Percentiles rank a stretch among this genome's conserved stretches.
These are phyloP conservation scores for Rutilus rutilus DNA, from an alignment of 2,113 vertebrate genomes.

Conservation along the genomic window DNA sequence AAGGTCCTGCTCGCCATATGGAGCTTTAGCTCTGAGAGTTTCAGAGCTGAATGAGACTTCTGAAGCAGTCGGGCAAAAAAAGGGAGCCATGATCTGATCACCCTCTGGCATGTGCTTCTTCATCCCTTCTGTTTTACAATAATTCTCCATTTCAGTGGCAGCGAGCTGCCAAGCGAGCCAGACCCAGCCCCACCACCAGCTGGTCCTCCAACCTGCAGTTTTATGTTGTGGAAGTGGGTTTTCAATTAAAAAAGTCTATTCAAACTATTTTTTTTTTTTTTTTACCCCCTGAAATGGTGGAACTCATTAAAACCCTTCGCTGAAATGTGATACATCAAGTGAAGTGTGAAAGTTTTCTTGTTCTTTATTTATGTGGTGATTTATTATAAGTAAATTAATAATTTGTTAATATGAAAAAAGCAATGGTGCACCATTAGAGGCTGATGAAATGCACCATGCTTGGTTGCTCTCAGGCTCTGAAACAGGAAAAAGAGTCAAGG, in stretches of 20 bases:
- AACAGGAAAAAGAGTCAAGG: conserved; percentile 8
- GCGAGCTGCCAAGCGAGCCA: conserved; percentile 44
- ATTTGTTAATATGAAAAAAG: conserved; percentile 16
- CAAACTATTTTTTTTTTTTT: conserved; percentile 27
- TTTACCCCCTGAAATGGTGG: conserved; percentile 13
- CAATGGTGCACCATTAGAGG: conserved; percentile 9
- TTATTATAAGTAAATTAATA: conserved; percentile 29
- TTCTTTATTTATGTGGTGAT: conserved; percentile 30
- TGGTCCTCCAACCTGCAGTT: conserved; percentile 49
- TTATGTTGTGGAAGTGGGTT: conserved; percentile 36
- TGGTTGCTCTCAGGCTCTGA: conserved; percentile 16
- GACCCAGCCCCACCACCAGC: conserved; percentile 44
- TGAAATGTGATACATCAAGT: conserved; percentile 2
- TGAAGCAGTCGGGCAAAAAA: conserved; percentile 24
- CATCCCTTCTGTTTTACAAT: conserved; percentile 50
- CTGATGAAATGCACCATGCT: conserved; percentile 23
- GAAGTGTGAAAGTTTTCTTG: conserved; percentile 36
- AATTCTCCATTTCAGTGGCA: conserved; percentile 54
- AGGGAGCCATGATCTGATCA: conserved; percentile 16
- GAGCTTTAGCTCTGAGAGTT: conserved; percentile 6
- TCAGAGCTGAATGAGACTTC: conserved; percentile 24
- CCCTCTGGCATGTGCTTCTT: conserved; percentile 38
- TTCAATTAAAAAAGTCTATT: conserved; percentile 53
- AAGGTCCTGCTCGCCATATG: conserved; percentile 25
- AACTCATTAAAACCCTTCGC: conserved; percentile 23